Evolutionary conservation across 53 echinoderm and acorn worm genomes (phyloP).

Genomic region (Holothuria leucospilota): DNA sequence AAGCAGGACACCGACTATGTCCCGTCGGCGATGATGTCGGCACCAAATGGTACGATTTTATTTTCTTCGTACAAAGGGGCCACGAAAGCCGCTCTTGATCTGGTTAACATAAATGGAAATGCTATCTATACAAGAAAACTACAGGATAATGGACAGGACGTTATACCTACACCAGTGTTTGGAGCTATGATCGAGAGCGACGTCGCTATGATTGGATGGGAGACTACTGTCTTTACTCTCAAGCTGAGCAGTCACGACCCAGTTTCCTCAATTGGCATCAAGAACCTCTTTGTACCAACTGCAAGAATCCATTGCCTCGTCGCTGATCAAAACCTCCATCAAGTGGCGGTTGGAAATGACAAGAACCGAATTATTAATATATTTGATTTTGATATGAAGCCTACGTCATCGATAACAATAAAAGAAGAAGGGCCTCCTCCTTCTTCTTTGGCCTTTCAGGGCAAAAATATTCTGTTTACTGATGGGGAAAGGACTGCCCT

Average conservation of each 20-base stretch:
- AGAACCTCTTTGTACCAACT: neutral
- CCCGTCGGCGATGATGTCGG: conserved; percentile 5
- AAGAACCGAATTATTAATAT: conserved; percentile 20
- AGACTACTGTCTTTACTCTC: neutral
- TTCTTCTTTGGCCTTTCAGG: neutral
- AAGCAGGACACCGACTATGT: neutral
- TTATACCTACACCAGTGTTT: neutral
- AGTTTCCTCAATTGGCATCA: conserved; percentile 1
- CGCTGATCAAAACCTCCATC: neutral
- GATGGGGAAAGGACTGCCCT: conserved; percentile 7
- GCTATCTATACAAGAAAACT: conserved; percentile 11
- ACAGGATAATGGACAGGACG: conserved; percentile 29
- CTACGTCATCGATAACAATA: neutral
- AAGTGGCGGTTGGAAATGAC: conserved; percentile 13
- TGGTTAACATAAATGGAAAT: conserved; percentile 30
- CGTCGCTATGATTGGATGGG: neutral
- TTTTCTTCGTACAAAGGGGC: conserved; percentile 29
- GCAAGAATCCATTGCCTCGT: conserved; percentile 10
- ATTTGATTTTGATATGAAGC: conserved; percentile 1
- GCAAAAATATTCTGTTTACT: neutral
- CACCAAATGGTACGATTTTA: neutral
- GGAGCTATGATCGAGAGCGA: conserved; percentile 4
- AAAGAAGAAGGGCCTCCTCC: conserved; percentile 20
- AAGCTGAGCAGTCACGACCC: neutral
- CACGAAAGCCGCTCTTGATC: conserved; percentile 5